Conservation (phyloP, 2,113 vertebrate genomes). For the Xenopus borealis region DNA sequence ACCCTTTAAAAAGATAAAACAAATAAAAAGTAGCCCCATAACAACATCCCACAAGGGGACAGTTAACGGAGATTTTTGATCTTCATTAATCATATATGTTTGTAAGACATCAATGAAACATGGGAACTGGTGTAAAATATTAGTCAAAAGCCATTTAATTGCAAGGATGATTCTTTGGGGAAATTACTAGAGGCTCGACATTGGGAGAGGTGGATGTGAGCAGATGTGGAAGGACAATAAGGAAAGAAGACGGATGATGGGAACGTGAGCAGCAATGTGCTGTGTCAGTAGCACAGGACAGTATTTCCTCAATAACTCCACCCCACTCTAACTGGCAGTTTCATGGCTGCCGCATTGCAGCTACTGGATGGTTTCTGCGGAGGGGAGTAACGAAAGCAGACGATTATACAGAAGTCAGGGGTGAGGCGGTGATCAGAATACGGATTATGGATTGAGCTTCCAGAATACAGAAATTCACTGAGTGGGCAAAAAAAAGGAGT, state of each 20-base stretch:
- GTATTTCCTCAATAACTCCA: neutral
- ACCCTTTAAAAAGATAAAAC: neutral
- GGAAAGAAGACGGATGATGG: too few relatives aligned
- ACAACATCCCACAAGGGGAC: neutral
- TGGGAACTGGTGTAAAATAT: too few relatives aligned
- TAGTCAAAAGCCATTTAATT: too few relatives aligned
- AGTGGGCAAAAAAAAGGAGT: neutral
- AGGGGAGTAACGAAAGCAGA: neutral
- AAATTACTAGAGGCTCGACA: too few relatives aligned
- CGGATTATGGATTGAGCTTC: neutral
- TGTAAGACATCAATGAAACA: too few relatives aligned
- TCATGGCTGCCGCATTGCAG: conserved; percentile 40
- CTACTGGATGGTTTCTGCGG: neutral
- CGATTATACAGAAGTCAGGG: neutral
- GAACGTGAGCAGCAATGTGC: neutral
- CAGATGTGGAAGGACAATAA: too few relatives aligned
- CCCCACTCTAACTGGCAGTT: neutral
- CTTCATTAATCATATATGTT: too few relatives aligned
- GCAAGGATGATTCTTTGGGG: too few relatives aligned
- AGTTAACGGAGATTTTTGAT: neutral
- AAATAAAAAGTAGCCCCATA: neutral
- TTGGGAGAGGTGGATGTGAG: too few relatives aligned
- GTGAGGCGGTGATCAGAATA: conserved; percentile 6
- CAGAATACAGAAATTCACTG: conserved; percentile 1
- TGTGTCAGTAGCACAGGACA: neutral